These are phyloP conservation scores for Agonopterix alstromeriana DNA, from an alignment of 2,888 invertebrate species.

Conservation along the genomic window DNA sequence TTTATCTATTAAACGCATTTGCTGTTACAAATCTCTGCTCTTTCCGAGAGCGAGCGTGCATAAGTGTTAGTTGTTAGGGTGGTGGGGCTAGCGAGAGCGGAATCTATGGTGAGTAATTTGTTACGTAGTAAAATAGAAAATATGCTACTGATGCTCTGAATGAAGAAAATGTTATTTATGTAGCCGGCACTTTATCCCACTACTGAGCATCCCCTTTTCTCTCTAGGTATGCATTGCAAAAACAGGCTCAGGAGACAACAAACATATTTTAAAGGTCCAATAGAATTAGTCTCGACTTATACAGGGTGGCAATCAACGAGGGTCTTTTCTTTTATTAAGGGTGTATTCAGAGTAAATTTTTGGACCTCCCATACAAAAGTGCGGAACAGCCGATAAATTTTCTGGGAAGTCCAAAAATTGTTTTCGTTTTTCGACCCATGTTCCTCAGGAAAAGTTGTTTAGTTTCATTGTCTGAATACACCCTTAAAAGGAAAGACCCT, in stretches of 20 bases:
- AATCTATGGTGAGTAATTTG: background rate
- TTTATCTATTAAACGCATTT: constrained; percentile 71
- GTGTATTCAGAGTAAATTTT: too few species aligned
- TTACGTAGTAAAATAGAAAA: background rate
- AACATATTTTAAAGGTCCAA: background rate
- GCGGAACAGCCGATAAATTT: too few species aligned
- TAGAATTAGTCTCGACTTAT: too few species aligned
- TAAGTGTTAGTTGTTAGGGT: constrained; percentile 17
- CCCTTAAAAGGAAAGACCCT: too few species aligned
- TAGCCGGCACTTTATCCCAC: background rate
- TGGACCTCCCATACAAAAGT: too few species aligned
- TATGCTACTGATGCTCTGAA: background rate
- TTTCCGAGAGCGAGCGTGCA: constrained; percentile 26
- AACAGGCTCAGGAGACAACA: background rate
- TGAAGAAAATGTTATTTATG: background rate
- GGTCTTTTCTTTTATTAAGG: too few species aligned
- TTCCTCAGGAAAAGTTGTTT: too few species aligned
- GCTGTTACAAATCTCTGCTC: constrained; percentile 55
- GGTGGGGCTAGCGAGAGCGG: constrained; percentile 11
- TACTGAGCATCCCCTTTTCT: background rate
- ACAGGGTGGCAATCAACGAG: too few species aligned
- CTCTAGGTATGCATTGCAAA: background rate
- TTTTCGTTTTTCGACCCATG: too few species aligned
- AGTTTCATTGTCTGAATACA: too few species aligned
- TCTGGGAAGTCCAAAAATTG: too few species aligned